Evolutionary conservation across 2,888 invertebrate species (phyloP).

Genomic region (Sabellastarte sp.): DNA sequence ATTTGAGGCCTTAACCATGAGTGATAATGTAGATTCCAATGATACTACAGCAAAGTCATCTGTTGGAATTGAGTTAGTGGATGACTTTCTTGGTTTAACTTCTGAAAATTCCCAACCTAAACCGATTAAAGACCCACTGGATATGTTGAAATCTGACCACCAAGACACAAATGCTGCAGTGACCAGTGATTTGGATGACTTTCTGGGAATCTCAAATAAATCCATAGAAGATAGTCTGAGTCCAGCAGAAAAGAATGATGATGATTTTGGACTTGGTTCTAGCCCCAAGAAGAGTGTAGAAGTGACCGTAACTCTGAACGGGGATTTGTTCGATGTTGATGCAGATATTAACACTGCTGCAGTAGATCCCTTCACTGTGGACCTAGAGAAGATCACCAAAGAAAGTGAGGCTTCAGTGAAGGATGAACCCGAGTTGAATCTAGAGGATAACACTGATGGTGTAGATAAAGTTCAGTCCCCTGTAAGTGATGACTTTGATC

Average conservation of each 20-base stretch:
- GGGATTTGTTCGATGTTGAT: not conserved
- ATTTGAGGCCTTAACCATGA: not conserved
- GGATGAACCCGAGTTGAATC: no score
- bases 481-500: constrained; percentile 25
- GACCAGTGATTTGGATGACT: not conserved
- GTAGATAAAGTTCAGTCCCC: constrained; percentile 6
- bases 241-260: not conserved
- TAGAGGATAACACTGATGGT: not conserved
- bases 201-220: no score
- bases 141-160: not conserved
- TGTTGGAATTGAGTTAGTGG: constrained; percentile 6
- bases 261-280: constrained; percentile 7
- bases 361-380: not conserved
- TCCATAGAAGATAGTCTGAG: not conserved
- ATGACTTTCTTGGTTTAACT: constrained; percentile 9
- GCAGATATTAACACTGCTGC: not conserved
- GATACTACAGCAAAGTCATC: not conserved
- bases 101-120: not conserved
- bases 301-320: not conserved
- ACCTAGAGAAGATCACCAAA: not conserved
- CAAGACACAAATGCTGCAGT: not conserved
- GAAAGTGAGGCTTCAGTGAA: not conserved
- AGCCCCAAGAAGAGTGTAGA: not conserved
- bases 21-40: not conserved
- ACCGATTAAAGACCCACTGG: not conserved